phyloP scores from a whole-genome alignment of 2,797 vertebrate genomes.

The Eutrigla gurnardus region DNA sequence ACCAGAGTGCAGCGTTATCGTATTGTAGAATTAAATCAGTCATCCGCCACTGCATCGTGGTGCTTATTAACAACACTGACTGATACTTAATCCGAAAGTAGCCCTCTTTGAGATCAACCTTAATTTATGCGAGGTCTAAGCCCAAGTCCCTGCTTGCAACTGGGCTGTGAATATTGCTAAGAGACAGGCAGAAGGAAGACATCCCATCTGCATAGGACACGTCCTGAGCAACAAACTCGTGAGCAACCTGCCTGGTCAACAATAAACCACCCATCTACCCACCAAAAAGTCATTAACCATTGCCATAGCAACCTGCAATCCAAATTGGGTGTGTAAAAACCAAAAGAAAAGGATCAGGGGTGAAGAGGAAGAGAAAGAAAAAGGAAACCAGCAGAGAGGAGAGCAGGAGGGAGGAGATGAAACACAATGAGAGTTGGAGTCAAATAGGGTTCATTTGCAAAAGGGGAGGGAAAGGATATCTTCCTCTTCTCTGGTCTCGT shows the following conservation, averaged over 20 bases:
- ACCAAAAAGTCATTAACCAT: conserved; percentile 35
- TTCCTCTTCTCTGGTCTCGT: conserved; percentile 21
- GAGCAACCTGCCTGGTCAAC: conserved; percentile 40
- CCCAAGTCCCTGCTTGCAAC: conserved; percentile 18
- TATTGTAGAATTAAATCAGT: too few relatives aligned
- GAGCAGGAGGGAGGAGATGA: conserved; percentile 32
- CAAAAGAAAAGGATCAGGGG: conserved; percentile 39
- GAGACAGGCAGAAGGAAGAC: conserved; percentile 16
- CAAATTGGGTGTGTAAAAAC: conserved; percentile 40
- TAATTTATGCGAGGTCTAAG: conserved; percentile 4
- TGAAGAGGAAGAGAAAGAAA: conserved; percentile 9
- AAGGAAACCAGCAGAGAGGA: conserved; percentile 13
- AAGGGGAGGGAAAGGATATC: conserved; percentile 11
- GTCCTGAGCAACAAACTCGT: conserved; percentile 13
- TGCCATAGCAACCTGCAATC: conserved; percentile 63
- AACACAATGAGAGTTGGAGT: conserved; percentile 47
- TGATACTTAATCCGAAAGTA: neutral
- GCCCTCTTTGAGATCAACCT: neutral
- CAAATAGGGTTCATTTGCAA: conserved; percentile 55
- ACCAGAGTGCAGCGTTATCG: too few relatives aligned
- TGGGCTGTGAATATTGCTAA: conserved; percentile 4
- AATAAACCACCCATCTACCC: conserved; percentile 45
- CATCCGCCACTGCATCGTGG: neutral
- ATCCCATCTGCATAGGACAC: conserved; percentile 19
- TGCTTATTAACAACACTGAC: neutral